Percentiles rank a stretch among this genome's conserved stretches.
phyloP scores from a whole-genome alignment of 1,140 invertebrate genomes.

The Muscidifurax raptorellus region DNA sequence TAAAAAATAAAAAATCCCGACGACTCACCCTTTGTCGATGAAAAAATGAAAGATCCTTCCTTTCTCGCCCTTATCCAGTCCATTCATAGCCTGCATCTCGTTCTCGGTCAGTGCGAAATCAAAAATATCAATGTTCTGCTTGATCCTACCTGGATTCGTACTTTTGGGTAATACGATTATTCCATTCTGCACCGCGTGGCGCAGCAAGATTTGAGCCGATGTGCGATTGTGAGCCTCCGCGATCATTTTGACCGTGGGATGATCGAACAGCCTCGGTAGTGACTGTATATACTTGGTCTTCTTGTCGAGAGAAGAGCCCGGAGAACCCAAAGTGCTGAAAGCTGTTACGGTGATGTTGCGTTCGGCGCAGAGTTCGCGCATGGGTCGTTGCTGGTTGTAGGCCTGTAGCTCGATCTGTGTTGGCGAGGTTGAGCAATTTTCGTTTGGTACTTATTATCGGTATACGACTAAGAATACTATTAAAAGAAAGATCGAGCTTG shows the following conservation, averaged over 20 bases:
- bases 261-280: conserved; percentile 81
- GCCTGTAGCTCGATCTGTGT: conserved; percentile 51
- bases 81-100: conserved; percentile 67
- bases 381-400: conserved; percentile 33
- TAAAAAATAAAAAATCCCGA: background rate
- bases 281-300: conserved; percentile 61
- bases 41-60: conserved; percentile 81
- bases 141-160: conserved; percentile 74
- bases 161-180: conserved; percentile 81
- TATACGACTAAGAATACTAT: conserved; percentile 11
- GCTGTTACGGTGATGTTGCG: conserved; percentile 78
- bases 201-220: conserved; percentile 79
- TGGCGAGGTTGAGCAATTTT: background rate
- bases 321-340: conserved; percentile 80
- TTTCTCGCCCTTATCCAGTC: conserved; percentile 75
- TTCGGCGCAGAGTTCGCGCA: conserved; percentile 76
- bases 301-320: conserved; percentile 75
- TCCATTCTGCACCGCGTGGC: conserved; percentile 76
- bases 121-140: conserved; percentile 77
- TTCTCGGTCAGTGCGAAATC: conserved; percentile 67
- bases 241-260: conserved; percentile 81
- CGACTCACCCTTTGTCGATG: conserved; percentile 32
- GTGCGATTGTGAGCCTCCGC: conserved; percentile 76
- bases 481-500: background rate
- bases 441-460: background rate